phyloP scores from a whole-genome alignment of 2,888 invertebrate species.

The Anthophora plumipes region DNA sequence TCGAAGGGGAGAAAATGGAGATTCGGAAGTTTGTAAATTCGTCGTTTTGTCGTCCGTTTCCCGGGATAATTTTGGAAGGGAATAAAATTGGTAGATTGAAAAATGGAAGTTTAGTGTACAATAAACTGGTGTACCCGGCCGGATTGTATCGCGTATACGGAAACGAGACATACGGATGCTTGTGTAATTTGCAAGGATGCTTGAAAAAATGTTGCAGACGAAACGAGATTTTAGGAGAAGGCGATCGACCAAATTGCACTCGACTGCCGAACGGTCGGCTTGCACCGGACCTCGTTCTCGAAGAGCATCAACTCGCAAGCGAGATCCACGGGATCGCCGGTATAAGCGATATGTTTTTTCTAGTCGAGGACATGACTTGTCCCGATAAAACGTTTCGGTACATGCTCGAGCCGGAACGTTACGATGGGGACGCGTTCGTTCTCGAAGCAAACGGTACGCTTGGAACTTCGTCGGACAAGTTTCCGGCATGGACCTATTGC shows the following conservation, averaged over 20 bases:
- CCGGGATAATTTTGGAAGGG: conserved; percentile 36
- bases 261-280: not conserved
- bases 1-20: not conserved
- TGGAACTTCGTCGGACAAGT: rapidly evolving
- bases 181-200: conserved; percentile 72
- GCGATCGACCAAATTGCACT: conserved; percentile 29
- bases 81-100: conserved; percentile 4
- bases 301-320: conserved; percentile 25
- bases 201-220: conserved; percentile 81
- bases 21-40: not conserved
- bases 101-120: conserved; percentile 70
- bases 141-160: conserved; percentile 62
- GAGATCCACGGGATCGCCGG: conserved; percentile 27
- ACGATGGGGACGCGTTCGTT: conserved; percentile 71
- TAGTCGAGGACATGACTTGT: conserved; percentile 68
- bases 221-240: conserved; percentile 58
- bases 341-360: conserved; percentile 59
- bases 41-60: conserved; percentile 39
- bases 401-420: conserved; percentile 69
- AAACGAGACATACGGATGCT: conserved; percentile 72
- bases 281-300: conserved; percentile 26
- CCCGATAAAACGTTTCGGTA: conserved; percentile 51
- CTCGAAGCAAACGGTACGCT: conserved; percentile 76
- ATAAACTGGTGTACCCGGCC: conserved; percentile 65
- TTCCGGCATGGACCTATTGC: conserved; percentile 71